Conservation (phyloP, 1,140 invertebrate species). For the Euwallacea fornicatus region DNA sequence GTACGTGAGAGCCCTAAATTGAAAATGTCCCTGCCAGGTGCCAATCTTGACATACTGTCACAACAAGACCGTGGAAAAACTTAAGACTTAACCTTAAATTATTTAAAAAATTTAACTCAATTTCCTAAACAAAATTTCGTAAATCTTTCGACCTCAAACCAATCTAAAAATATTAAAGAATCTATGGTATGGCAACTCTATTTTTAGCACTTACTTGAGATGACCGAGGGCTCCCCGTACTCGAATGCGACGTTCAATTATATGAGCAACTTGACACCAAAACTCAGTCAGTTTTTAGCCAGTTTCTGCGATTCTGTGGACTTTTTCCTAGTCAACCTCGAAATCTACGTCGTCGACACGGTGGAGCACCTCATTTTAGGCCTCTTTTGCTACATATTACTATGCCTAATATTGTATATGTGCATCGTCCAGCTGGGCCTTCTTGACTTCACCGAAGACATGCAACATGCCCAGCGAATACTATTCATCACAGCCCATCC, state of each 20-base stretch:
- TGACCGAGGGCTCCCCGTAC: constrained; percentile 34
- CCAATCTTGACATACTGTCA: too few relatives aligned
- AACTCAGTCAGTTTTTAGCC: constrained; percentile 18
- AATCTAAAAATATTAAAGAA: constrained; percentile 41
- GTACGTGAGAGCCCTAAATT: too few relatives aligned
- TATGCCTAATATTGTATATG: constrained; percentile 49
- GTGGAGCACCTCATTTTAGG: constrained; percentile 52
- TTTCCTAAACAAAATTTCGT: neutral
- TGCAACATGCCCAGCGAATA: constrained; percentile 60
- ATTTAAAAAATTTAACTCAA: too few relatives aligned
- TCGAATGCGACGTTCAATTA: constrained; percentile 26
- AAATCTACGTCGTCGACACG: constrained; percentile 47
- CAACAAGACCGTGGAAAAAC: too few relatives aligned
- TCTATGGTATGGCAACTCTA: constrained; percentile 42
- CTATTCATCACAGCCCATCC: constrained; percentile 91
- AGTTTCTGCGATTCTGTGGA: constrained; percentile 24
- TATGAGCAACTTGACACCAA: constrained; percentile 5
- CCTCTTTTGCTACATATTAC: constrained; percentile 44
- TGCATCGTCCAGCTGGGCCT: constrained; percentile 41
- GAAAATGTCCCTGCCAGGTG: too few relatives aligned
- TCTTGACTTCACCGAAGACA: constrained; percentile 49
- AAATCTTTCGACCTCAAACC: constrained; percentile 16
- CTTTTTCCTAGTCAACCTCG: constrained; percentile 16
- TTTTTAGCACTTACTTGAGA: constrained; percentile 43
- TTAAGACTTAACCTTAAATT: too few relatives aligned